A percentile compares a stretch with the other conserved stretches of the same genome.
These are phyloP conservation scores for Harpalus rufipes DNA, from an alignment of 2,888 invertebrate genomes.

Conservation along the genomic window DNA sequence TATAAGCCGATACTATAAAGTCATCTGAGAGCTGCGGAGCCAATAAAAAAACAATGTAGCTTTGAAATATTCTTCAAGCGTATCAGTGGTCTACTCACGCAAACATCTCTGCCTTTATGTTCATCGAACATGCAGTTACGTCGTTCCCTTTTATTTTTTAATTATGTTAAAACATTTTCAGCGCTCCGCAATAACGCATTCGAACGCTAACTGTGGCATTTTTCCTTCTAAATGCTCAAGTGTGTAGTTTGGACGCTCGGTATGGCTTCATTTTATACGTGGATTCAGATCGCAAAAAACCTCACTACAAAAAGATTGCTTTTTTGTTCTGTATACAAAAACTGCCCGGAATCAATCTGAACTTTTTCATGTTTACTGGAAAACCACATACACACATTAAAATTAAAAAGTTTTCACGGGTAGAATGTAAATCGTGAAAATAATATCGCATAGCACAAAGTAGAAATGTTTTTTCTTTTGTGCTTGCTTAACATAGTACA, in stretches of 20 bases:
- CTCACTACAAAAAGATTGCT: constrained; percentile 4
- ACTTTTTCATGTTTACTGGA: not conserved
- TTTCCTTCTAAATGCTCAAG: constrained; percentile 16
- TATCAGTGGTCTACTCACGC: constrained; percentile 33
- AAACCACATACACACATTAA: constrained; percentile 11
- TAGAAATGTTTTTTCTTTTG: too few relatives aligned
- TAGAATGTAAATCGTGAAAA: too few relatives aligned
- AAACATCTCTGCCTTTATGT: constrained; percentile 41
- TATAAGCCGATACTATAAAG: constrained; percentile 25
- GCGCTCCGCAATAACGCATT: constrained; percentile 37
- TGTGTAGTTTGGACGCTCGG: constrained; percentile 24
- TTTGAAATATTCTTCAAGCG: constrained; percentile 27
- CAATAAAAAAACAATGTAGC: constrained; percentile 34
- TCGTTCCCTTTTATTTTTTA: constrained; percentile 55
- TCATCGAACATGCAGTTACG: constrained; percentile 49
- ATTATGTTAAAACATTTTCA: constrained; percentile 52
- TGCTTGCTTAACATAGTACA: too few relatives aligned
- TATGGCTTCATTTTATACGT: constrained; percentile 20
- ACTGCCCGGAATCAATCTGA: not conserved
- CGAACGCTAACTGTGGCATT: not conserved
- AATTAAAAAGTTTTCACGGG: not conserved
- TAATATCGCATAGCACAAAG: too few relatives aligned
- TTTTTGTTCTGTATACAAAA: constrained; percentile 3
- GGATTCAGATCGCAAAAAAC: not conserved
- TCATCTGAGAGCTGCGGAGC: constrained; percentile 15